A percentile compares a stretch with the other conserved stretches of the same genome.
Evolutionary conservation across 1,140 invertebrate genomes (phyloP).

Genomic region (Ips typographus): DNA sequence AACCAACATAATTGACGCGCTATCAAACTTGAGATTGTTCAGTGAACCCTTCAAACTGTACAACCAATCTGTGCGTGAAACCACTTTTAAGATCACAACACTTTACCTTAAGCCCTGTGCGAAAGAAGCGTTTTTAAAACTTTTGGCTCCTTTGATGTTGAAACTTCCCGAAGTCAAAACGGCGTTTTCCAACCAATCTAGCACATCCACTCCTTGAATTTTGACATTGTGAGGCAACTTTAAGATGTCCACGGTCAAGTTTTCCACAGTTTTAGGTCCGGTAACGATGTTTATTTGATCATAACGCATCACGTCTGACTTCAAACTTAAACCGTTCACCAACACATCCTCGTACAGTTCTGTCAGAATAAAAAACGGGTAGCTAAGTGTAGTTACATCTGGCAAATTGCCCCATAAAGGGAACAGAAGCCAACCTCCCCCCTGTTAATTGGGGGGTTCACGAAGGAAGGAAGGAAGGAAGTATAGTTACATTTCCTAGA

Average conservation of each 20-base stretch:
- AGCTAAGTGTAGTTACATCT: no score
- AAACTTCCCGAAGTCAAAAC: slow-evolving; percentile 41
- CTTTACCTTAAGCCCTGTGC: slow-evolving; percentile 40
- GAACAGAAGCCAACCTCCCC: no score
- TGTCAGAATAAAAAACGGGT: slow-evolving; percentile 1
- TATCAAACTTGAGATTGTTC: slow-evolving; percentile 40
- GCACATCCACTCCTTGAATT: slow-evolving; percentile 52
- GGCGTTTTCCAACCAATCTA: slow-evolving; percentile 51
- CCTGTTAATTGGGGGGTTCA: no score
- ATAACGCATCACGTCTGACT: slow-evolving; percentile 52
- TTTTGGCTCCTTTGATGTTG: slow-evolving; percentile 36
- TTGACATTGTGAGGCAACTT: slow-evolving; percentile 41
- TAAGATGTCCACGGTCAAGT: slow-evolving; percentile 44
- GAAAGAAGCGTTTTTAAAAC: slow-evolving; percentile 40
- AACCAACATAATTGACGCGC: slow-evolving; percentile 43
- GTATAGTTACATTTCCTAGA: slow-evolving; percentile 7
- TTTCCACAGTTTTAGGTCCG: slow-evolving; percentile 47
- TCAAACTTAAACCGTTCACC: slow-evolving; percentile 53
- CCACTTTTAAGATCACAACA: background rate
- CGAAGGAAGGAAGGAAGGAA: slow-evolving; percentile 32
- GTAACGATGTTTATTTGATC: slow-evolving; percentile 47
- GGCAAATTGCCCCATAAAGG: no score
- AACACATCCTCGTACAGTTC: slow-evolving; percentile 42
- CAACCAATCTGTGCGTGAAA: no score
- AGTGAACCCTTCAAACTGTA: slow-evolving; percentile 38